Base-by-base conservation (phyloP, 2,888 invertebrate species). In the Drosophila tripunctata region DNA sequence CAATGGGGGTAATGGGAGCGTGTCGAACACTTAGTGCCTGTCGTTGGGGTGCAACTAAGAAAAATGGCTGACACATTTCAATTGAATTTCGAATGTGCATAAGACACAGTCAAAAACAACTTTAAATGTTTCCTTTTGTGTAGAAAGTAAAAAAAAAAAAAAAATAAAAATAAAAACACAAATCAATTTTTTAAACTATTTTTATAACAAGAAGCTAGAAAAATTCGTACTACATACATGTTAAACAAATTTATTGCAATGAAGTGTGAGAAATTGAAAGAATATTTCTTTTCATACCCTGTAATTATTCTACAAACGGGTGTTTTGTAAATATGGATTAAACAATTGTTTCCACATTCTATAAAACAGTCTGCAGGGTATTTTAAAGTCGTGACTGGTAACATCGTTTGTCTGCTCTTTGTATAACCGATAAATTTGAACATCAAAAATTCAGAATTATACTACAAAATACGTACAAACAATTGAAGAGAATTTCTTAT, bases 181-280 rank as follows among this genome's bases (percentile, higher is more conserved):
- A 72, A 73, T 73, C 70, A 74, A 85, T 85, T 87, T 78, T 62
- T 68, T 19, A 57, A 73, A 80, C 86, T 85, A 87, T 82, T 87
- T 81, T 78, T 87, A 71, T 78, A 87, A 44, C 60, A 57, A 61
- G 24, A 52, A 63, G 19, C 21, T 35, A 38, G 58, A 41, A 51
- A 36, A 51, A 24, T 41, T 15, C 36, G 33, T 60, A 79, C 64
- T 64, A 76, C 51, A 69, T 64, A 76, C 51, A 69, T 63, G 62
- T 71, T 79, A 51, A 66, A 62, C 76, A 79, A 84, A 87, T 85
- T 78, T 60, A 72, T 62, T 74, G 38, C 52, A 65, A 78, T 67
- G 70, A 87, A 78, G 80, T 87, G 80, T 61, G 80, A 80, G 69
- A 84, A 84, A 81, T 78, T 54, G 55, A 67, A 67, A 64, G 67